phyloP scores from a whole-genome alignment of 2,797 vertebrate species.

The Pelodytes ibericus region DNA sequence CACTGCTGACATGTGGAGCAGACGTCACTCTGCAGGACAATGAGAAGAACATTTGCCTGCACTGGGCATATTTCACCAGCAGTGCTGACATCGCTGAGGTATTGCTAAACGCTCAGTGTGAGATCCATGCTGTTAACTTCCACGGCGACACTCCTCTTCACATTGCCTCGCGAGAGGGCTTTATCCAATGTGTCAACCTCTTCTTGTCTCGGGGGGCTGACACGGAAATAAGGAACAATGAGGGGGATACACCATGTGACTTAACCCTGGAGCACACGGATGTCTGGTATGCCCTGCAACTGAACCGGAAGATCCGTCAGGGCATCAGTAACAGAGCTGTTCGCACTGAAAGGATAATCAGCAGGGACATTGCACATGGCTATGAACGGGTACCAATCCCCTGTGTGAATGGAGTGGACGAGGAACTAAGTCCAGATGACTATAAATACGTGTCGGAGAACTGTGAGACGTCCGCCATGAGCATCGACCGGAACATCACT shows the following conservation, averaged over 20 bases:
- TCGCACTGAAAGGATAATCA: slow-evolving; percentile 87
- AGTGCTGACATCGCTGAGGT: slow-evolving; percentile 88
- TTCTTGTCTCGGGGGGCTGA: slow-evolving; percentile 90
- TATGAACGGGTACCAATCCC: slow-evolving; percentile 92
- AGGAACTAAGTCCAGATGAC: slow-evolving; percentile 86
- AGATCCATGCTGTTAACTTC: slow-evolving; percentile 83
- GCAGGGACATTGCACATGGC: slow-evolving; percentile 90
- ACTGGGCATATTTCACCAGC: slow-evolving; percentile 93
- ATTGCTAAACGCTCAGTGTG: slow-evolving; percentile 86
- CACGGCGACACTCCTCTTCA: slow-evolving; percentile 93
- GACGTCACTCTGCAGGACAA: slow-evolving; percentile 90
- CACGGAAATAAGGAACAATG: slow-evolving; percentile 85
- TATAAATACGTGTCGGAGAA: slow-evolving; percentile 95
- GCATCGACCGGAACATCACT: slow-evolving; percentile 93
- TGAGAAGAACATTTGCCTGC: slow-evolving; percentile 91
- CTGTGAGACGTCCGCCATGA: slow-evolving; percentile 94
- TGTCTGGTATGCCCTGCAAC: slow-evolving; percentile 92
- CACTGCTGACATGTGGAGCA: slow-evolving; percentile 85
- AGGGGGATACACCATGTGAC: slow-evolving; percentile 87
- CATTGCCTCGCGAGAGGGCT: slow-evolving; percentile 87
- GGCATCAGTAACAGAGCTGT: slow-evolving; percentile 83
- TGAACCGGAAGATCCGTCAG: slow-evolving; percentile 86
- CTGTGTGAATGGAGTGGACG: slow-evolving; percentile 89
- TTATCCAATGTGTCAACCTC: slow-evolving; percentile 84
- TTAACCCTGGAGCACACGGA: slow-evolving; percentile 82